phyloP scores from a whole-genome alignment of 2,888 invertebrate genomes.

The Helicoverpa assulta region DNA sequence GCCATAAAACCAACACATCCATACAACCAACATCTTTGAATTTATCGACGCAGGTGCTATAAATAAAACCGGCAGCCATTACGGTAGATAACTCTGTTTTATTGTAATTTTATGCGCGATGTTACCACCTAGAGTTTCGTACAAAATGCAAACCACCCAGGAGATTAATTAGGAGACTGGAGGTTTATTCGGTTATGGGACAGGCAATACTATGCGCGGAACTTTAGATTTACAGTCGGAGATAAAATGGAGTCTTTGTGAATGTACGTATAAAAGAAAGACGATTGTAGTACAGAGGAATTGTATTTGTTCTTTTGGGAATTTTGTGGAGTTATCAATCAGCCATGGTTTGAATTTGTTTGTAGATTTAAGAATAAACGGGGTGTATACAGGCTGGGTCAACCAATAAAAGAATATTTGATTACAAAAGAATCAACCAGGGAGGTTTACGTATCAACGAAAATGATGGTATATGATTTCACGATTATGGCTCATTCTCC shows the following conservation, averaged over 20 bases:
- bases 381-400: background rate
- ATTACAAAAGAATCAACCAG: background rate
- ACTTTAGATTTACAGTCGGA: conserved; percentile 23
- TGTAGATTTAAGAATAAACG: background rate
- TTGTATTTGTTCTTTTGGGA: background rate
- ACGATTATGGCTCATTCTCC: too few relatives aligned
- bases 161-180: conserved; percentile 63
- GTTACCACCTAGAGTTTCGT: conserved; percentile 69
- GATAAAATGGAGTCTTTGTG: conserved; percentile 1
- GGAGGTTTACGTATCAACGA: too few relatives aligned
- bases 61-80: conserved; percentile 79
- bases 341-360: background rate
- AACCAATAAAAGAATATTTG: background rate
- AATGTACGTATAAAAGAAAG: background rate
- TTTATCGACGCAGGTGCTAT: conserved; percentile 73
- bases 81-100: conserved; percentile 80
- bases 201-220: conserved; percentile 28
- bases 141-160: conserved; percentile 63
- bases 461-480: too few relatives aligned
- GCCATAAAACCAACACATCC: conserved; percentile 58
- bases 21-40: conserved; percentile 60
- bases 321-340: background rate
- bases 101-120: conserved; percentile 83
- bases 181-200: conserved; percentile 53
- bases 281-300: background rate